These are phyloP conservation scores for Argyrosomus regius DNA, from an alignment of 2,797 vertebrate species.

Conservation along the genomic window DNA sequence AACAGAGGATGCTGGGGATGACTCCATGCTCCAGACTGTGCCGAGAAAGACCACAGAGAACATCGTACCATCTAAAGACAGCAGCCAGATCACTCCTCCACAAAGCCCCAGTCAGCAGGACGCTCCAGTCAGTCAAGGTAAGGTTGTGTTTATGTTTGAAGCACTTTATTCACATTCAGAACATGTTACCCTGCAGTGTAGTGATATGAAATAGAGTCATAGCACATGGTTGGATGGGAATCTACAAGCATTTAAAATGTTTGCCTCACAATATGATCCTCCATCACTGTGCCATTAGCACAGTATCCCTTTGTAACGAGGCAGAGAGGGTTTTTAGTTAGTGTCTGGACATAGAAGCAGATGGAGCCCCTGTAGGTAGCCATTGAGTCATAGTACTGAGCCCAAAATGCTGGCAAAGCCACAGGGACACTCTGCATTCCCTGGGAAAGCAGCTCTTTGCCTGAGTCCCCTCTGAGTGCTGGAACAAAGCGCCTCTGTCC, in stretches of 20 bases:
- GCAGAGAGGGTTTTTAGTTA: slow-evolving; percentile 35
- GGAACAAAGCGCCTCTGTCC: slow-evolving; percentile 83
- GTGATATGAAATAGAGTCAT: background rate
- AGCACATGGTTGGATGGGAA: background rate
- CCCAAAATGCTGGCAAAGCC: slow-evolving; percentile 53
- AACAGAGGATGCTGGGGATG: slow-evolving; percentile 56
- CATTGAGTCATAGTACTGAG: slow-evolving; percentile 56
- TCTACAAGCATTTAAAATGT: background rate
- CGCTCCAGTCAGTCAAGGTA: slow-evolving; percentile 84
- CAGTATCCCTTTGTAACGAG: slow-evolving; percentile 24
- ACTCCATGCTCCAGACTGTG: slow-evolving; percentile 67
- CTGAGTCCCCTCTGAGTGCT: slow-evolving; percentile 39
- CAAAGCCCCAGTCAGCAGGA: slow-evolving; percentile 75
- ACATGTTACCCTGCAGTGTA: background rate
- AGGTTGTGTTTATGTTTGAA: background rate
- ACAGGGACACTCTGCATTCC: slow-evolving; percentile 54
- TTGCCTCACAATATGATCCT: slow-evolving; percentile 3
- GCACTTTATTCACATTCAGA: background rate
- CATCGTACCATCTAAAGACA: slow-evolving; percentile 57
- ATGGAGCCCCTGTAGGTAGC: slow-evolving; percentile 69
- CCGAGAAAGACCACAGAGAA: slow-evolving; percentile 74
- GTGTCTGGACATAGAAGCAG: slow-evolving; percentile 54
- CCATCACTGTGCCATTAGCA: slow-evolving; percentile 7
- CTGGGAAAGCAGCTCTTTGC: slow-evolving; percentile 68
- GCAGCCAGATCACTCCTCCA: slow-evolving; percentile 65